Conservation (phyloP, 2,113 vertebrate species). For the Gambusia holbrooki region DNA sequence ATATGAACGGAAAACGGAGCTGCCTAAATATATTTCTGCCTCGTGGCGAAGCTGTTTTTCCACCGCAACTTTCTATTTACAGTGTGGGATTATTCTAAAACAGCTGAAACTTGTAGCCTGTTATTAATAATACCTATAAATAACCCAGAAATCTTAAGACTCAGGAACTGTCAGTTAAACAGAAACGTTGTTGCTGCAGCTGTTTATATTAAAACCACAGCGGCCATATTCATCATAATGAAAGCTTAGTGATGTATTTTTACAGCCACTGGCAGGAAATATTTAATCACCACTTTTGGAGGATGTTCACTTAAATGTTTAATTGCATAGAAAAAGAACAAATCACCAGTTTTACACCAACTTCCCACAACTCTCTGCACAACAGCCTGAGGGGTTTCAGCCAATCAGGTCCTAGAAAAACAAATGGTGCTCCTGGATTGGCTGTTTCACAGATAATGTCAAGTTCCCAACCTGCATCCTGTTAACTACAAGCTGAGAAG, state of each 20-base stretch:
- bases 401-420: too few relatives aligned
- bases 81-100: background rate
- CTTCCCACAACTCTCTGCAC: too few relatives aligned
- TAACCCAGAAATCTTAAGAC: background rate
- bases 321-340: background rate
- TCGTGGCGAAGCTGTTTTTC: slow-evolving; percentile 9
- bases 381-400: too few relatives aligned
- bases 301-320: background rate
- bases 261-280: background rate
- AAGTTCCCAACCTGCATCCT: too few relatives aligned
- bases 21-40: background rate
- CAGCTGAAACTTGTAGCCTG: background rate
- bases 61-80: background rate
- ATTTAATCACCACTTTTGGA: too few relatives aligned
- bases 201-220: background rate
- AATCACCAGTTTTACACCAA: background rate
- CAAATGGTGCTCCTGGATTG: too few relatives aligned
- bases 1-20: background rate
- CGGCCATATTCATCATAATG: background rate
- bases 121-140: background rate
- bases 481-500: background rate
- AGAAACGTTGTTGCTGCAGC: background rate
- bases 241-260: background rate
- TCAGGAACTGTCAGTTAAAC: background rate
- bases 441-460: too few relatives aligned